Base-by-base conservation (phyloP, 23 tunicate genomes). In the Clavelina lepadiformis region DNA sequence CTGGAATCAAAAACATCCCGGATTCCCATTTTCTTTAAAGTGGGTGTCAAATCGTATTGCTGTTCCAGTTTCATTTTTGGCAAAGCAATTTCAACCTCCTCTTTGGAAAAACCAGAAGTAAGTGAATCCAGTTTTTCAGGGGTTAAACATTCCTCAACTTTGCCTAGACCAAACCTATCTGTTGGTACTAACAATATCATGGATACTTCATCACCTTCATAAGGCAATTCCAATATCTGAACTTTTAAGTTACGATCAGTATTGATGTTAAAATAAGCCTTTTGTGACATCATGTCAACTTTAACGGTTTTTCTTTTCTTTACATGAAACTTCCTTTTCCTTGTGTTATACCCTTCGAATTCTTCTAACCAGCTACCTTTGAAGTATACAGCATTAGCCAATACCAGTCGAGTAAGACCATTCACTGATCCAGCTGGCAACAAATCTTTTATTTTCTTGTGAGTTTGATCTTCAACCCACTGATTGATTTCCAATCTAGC, bases 331-430 rank as follows among this genome's bases (percentile, higher is more conserved):
- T 80, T 63, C 37, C 3, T 3, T 28, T 51, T n/a, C 8, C 21
- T 53, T n/a, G 96, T 88, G 2, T 29, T 15, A 22, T 38, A 21
- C 1, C 35, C 21, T 4, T 80, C 30, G 61, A 88, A 88, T 74
- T 67, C 58, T 18, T 68, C 54, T 33, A 30, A 23, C 96, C 96
- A 88, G 38, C 62, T 61, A 7, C 96, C 96, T 81, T 88, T 88
- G 51, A 88, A 88, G 38, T 88, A 88, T 15, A 88, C 65, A 11
- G 96, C 96, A 69, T 81, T 80, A 31, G 74, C 82, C 21, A 88
- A 28, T 5, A 88, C 79, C 33, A 88, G 63, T 5, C 72, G 31
- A 13, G 83, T 80, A 18, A 35, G 33, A 3, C 69, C 21, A 28
- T 69, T 45, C 31, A 87, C 51, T 15, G 77, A 65, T 5, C 76